Evolutionary conservation across 1,140 invertebrate genomes (phyloP), one percentile per base, ranked within the genome.

Genomic region (Procambarus clarkii): DNA sequence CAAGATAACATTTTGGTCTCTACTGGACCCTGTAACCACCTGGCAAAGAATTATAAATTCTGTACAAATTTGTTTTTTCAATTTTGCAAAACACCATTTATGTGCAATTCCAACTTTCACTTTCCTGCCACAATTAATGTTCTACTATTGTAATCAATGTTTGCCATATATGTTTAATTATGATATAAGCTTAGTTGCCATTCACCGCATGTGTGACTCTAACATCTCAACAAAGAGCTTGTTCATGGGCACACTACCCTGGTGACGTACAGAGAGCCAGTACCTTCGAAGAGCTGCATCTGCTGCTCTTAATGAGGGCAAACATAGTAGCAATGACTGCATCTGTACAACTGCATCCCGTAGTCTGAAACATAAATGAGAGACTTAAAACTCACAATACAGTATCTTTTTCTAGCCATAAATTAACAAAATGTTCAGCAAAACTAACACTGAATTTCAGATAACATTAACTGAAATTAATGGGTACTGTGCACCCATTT

Each of bases 161-260:
- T 77, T 58, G 54, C 71, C 71, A 50, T 81, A 81, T 24, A 79
- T 58, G 13, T 45, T 34, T 48, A 46, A 44, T 82, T 71, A 46
- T 21, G 44, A 46, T 45, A 74, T 71, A 85, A 74, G 48, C 45
- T n/a, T 46, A 64, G 76, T 85, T 91, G 44, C 77, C 77, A 88
- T 88, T 92, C 92, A 92, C 92, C 91, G 90, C 93, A 91, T 89
- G 81, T 92, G 92, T 71, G 93, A 89, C 86, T 99, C 98, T 83
- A 99, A 95, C 98, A 99, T 99, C 95, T 99, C 98, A 48, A 98
- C 96, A 94, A 99, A 99, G 11, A 99, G 96, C 95, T 99, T 99
- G 95, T 99, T 99, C 98, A 99, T 98, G 81, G 97, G 96, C 82
- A 98, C 97, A 94, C 97, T 97, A 24, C 97, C 97, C 92, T 98